A percentile compares a stretch with the other conserved stretches of the same genome.
These are phyloP conservation scores for Alviniconcha marisindica DNA, from an alignment of 1,140 invertebrate species.

Conservation along the genomic window DNA sequence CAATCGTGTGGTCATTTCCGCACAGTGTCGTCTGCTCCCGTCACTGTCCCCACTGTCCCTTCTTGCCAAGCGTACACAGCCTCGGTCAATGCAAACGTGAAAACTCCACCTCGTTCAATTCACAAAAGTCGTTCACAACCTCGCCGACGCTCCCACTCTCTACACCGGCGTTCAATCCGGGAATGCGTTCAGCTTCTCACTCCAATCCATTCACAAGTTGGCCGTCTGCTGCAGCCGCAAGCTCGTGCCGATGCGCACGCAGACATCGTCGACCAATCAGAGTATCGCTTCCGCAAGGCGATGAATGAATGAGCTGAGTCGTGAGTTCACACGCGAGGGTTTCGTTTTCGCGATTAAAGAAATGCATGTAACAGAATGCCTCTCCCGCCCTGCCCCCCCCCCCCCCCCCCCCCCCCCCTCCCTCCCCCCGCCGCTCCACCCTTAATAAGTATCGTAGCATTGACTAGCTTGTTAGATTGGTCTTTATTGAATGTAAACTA, in stretches of 20 bases:
- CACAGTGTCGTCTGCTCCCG: not conserved
- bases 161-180: not conserved
- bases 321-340: slow-evolving; percentile 29
- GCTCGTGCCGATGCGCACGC: slow-evolving; percentile 29
- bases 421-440: too few species aligned
- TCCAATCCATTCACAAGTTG: slow-evolving; percentile 36
- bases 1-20: not conserved
- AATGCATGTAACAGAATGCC: too few species aligned
- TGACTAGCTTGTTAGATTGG: not conserved
- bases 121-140: not conserved
- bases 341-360: slow-evolving; percentile 15
- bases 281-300: not conserved
- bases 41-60: too few species aligned
- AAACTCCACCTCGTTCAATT: not conserved
- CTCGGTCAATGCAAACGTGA: too few species aligned
- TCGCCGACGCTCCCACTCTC: not conserved
- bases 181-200: slow-evolving; percentile 36
- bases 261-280: slow-evolving; percentile 26
- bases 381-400: too few species aligned
- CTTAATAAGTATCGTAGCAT: not conserved
- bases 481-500: not conserved
- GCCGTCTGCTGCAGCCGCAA: slow-evolving; percentile 28
- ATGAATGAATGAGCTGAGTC: slow-evolving; percentile 29
- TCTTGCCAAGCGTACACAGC: too few species aligned
- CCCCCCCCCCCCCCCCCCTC: too few species aligned